Evolutionary conservation across 2,113 vertebrate genomes (phyloP).

Genomic region (Crotalus helleri): DNA sequence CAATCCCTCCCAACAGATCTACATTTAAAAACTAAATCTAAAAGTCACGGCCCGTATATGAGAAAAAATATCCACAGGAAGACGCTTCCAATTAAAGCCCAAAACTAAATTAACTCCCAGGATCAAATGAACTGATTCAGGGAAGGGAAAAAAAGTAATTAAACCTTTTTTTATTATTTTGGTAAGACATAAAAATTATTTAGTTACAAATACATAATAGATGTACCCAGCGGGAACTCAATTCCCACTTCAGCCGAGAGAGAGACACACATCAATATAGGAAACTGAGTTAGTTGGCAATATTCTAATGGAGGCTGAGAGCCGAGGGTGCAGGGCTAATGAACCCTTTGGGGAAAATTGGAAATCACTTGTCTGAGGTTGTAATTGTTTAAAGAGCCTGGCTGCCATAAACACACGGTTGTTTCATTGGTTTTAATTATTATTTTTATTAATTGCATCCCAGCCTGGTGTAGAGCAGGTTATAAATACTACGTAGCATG

Average conservation of each 20-base stretch:
- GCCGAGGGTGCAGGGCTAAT: too few relatives aligned
- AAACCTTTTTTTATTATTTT: neutral
- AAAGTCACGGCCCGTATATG: neutral
- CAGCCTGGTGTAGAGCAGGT: neutral
- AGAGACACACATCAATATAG: neutral
- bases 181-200: neutral
- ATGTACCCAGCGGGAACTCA: slow-evolving; percentile 21
- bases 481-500: neutral
- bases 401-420: neutral
- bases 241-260: neutral
- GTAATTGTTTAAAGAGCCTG: neutral
- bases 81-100: slow-evolving; percentile 15
- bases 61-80: neutral
- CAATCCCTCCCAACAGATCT: neutral
- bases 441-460: neutral
- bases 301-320: neutral
- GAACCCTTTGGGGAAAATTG: neutral
- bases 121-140: slow-evolving; percentile 1
- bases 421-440: neutral
- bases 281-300: neutral
- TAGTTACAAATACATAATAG: slow-evolving; percentile 30
- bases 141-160: slow-evolving; percentile 13
- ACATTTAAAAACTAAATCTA: neutral
- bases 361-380: neutral
- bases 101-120: slow-evolving; percentile 23